Evolutionary conservation across 23 tunicate species (phyloP), one percentile per base, ranked within the genome.

Genomic region (Trididemnum miniatum): DNA sequence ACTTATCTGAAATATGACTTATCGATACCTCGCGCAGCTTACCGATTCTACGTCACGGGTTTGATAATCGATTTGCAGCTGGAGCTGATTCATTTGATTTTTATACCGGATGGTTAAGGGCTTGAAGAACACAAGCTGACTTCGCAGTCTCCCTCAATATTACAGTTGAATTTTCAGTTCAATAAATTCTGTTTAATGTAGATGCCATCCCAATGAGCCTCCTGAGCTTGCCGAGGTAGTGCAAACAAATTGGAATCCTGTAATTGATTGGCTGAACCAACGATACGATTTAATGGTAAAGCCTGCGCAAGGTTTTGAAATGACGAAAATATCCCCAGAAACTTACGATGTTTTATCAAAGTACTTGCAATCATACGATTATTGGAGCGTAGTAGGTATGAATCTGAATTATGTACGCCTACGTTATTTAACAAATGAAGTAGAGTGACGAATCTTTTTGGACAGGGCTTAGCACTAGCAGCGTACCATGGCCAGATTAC

Each of bases 381-480:
- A 63, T 39, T 86, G 90, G 90, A 71, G 87, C 40, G 59, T 91
- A 71, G 76, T 80, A 35, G 97, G 97, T 91, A 72, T 36, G 87
- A 12, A 3, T 49, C 18, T 49, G 12, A 49, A 49, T 49, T 49
- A 49, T n/a, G n/a, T n/a, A n/a, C n/a, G n/a, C n/a, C n/a, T n/a
- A n/a, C n/a, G n/a, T n/a, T n/a, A n/a, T n/a, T n/a, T n/a, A n/a
- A n/a, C n/a, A n/a, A n/a, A n/a, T n/a, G n/a, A n/a, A n/a, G n/a
- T n/a, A n/a, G n/a, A n/a, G n/a, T n/a, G n/a, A n/a, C n/a, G n/a
- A n/a, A n/a, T n/a, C n/a, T n/a, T n/a, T n/a, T n/a, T n/a, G n/a
- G n/a, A n/a, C n/a, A n/a, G n/a, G n/a, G n/a, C n/a, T n/a, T n/a
- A n/a, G n/a, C n/a, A n/a, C n/a, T n/a, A n/a, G n/a, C n/a, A n/a